Evolutionary conservation across 2,113 vertebrate genomes (phyloP).

Genomic region (Oncorhynchus gorbuscha): DNA sequence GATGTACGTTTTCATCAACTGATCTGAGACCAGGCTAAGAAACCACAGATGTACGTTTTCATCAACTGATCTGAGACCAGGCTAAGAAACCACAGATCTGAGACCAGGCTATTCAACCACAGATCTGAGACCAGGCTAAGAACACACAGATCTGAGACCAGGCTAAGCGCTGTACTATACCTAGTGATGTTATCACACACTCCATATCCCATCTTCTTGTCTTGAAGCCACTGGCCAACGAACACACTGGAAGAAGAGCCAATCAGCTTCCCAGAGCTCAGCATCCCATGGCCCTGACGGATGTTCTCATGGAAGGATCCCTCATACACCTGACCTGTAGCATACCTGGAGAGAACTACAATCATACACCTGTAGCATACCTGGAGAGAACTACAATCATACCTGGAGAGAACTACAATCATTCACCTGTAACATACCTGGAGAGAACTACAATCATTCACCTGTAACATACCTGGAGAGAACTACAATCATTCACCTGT

Average conservation of each 20-base stretch:
- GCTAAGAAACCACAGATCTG: too few relatives aligned
- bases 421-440: conserved; percentile 74
- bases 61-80: too few relatives aligned
- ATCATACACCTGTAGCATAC: too few relatives aligned
- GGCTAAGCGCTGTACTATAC: conserved; percentile 59
- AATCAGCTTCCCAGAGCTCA: conserved; percentile 88
- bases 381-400: too few relatives aligned
- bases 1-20: too few relatives aligned
- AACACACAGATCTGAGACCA: too few relatives aligned
- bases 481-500: too few relatives aligned
- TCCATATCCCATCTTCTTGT: conserved; percentile 92
- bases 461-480: conserved; percentile 84
- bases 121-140: too few relatives aligned
- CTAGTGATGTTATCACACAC: conserved; percentile 95
- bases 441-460: too few relatives aligned
- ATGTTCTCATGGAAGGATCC: conserved; percentile 92
- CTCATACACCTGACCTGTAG: conserved; percentile 91
- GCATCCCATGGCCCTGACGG: conserved; percentile 92
- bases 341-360: conserved; percentile 75
- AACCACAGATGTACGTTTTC: too few relatives aligned
- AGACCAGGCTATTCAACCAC: too few relatives aligned
- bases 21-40: not conserved
- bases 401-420: too few relatives aligned
- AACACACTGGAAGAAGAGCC: conserved; percentile 90
- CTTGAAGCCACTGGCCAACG: conserved; percentile 92